Base-by-base conservation (phyloP, 2,888 invertebrate genomes). In the Amphimallon solstitiale region DNA sequence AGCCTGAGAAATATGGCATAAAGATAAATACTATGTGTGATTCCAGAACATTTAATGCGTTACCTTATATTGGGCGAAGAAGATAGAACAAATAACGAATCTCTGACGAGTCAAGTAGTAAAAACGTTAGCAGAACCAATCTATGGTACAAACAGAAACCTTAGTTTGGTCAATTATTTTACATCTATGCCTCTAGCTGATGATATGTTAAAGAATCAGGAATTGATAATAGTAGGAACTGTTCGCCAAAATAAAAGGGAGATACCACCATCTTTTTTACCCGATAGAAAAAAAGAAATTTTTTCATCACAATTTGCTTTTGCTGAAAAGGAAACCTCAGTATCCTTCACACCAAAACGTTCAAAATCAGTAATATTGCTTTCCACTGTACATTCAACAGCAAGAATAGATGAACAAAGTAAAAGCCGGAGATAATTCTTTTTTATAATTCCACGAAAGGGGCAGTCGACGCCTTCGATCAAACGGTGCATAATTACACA, bases 91-190 rank as follows among this genome's bases (percentile, higher is more conserved):
- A 62, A 23, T n/a, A 35, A 43, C 10, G 63, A 67, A 38, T 21
- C 35, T n/a, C 21, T 63, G 1, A 45, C 54, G 19, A 21, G 15
- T 23, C 56, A 65, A 54, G 64, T 60, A 14, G 65, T 63, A 14
- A 63, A 61, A 62, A 37, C 46, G 21, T 43, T 72, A 45, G 34
- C 69, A 19, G 48, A 68, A 63, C 64, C 70, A 2, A 71, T 71
- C 38, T 68, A 65, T 45, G 68, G 66, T 37, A 67, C 63, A 15
- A 63, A 63, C 38, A 52, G 66, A 23, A 70, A 72, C 43, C 43
- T 69, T 1, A 72, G 72, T 2, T 63, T 65, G 35, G 68, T 69
- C 37, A 70, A 73, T 15, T 66, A 67, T 60, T 69, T 64, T 37
- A 60, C 69, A 34, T 65, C 66, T 6, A 49, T 54, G 7, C 23